Conservation (phyloP, 2,797 vertebrate species). For the Enteromius trimaculatus region DNA sequence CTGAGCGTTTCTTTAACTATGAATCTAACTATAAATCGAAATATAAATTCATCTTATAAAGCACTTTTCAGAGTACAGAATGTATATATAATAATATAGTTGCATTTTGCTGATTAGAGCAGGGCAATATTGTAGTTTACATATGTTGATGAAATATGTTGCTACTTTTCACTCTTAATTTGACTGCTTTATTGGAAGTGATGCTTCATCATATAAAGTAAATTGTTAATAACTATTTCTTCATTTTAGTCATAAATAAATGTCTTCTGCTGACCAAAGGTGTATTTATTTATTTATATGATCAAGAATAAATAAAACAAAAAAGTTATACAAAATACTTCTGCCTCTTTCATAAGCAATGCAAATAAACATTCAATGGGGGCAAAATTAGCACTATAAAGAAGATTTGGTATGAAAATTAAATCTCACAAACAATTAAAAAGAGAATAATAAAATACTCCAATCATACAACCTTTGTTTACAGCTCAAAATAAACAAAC, state of each 20-base stretch:
- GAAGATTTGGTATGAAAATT: not conserved
- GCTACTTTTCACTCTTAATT: not conserved
- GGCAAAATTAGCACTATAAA: not conserved
- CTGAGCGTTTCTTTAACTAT: not conserved
- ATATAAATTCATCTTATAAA: too few relatives aligned
- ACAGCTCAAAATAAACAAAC: too few relatives aligned
- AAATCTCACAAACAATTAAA: not conserved
- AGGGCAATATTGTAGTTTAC: not conserved
- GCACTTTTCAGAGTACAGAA: not conserved
- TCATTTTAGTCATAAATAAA: not conserved
- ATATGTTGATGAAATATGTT: too few relatives aligned
- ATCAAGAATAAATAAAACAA: not conserved
- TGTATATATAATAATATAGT: not conserved
- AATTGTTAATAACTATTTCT: not conserved
- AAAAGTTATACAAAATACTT: not conserved
- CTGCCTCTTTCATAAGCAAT: not conserved
- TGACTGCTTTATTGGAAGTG: not conserved
- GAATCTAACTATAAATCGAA: too few relatives aligned
- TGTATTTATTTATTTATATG: not conserved
- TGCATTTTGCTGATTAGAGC: not conserved
- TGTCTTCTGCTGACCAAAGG: not conserved
- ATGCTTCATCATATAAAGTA: not conserved
- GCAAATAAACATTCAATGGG: not conserved
- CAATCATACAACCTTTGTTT: not conserved
- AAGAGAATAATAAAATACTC: not conserved